Evolutionary conservation across 2,888 invertebrate species (phyloP), one percentile per base, ranked within the genome.

Genomic region (Helleia helle): DNA sequence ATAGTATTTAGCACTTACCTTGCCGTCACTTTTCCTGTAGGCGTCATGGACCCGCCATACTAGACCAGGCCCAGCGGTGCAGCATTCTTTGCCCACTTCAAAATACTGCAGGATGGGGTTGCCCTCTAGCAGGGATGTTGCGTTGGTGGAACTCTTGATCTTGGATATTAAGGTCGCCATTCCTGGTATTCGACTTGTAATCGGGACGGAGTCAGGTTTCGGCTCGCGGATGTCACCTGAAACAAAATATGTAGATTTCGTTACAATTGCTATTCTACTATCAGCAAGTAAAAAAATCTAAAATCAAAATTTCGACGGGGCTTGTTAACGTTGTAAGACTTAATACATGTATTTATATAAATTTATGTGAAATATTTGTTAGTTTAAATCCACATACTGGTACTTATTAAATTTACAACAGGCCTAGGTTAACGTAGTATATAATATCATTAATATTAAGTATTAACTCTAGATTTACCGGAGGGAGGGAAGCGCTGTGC

Each of bases 1-100:
- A n/a, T 30, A n/a, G n/a, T n/a, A n/a, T 30, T 5, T 7, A 24
- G 1, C 11, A 63, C 89, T 87, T 71, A 97, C 97, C 93, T 93
- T 93, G 55, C 93, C 93, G 62, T 97, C 97, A 50, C 90, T 91
- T 73, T 95, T 95, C 55, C 95, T 87, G 62, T 90, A 91, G 1
- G 94, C 97, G 55, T 97, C 96, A 70, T 94, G 93, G 49, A 97
- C 93, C 62, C 91, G 91, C 97, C 97, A 97, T 34, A 94, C 90
- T 51, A 94, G 87, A 58, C 96, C 96, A 0, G 96, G 96, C 0
- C 97, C 97, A 1, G 91, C 93, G 43, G 91, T 91, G 42, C 90
- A 90, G 40, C 87, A 86, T 65, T 93, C 93, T 59, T 92, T 91
- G 39, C 95, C 94, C 50, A 97, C 90, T 55, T 95, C 94, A 74